These are phyloP conservation scores for Pteronura brasiliensis DNA, from an alignment of 2,113 vertebrate genomes.

Conservation along the genomic window DNA sequence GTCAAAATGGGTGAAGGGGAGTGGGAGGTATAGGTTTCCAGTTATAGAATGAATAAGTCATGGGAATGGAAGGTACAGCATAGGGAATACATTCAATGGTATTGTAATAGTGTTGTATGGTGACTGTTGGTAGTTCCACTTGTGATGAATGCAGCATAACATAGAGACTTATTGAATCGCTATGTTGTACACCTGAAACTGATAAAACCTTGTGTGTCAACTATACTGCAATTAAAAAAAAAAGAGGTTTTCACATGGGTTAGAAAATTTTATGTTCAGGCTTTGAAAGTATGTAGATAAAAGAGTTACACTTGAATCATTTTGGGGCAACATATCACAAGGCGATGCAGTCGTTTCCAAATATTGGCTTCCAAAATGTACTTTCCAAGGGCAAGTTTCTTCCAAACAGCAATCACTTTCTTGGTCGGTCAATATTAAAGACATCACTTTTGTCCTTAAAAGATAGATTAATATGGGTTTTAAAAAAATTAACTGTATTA, in stretches of 20 bases:
- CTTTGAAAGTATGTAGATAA: not conserved
- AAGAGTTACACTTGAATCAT: not conserved
- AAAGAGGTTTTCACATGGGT: not conserved
- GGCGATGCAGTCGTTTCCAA: not conserved
- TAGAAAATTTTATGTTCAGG: not conserved
- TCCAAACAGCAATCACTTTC: not conserved
- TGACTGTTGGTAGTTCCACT: not conserved
- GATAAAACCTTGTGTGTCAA: not conserved
- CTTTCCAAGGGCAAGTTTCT: not conserved
- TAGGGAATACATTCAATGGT: not conserved
- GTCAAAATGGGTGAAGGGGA: not conserved
- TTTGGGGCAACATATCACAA: not conserved
- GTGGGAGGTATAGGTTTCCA: not conserved
- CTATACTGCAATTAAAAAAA: not conserved
- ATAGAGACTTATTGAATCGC: not conserved
- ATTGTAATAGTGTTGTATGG: not conserved
- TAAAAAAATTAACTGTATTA: not conserved
- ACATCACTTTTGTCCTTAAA: not conserved
- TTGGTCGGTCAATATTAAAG: not conserved
- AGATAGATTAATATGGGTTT: not conserved
- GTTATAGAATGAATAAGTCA: not conserved
- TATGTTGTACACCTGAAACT: not conserved
- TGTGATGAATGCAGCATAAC: not conserved
- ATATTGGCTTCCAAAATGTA: not conserved
- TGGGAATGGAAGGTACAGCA: not conserved